These are phyloP conservation scores for Gasteruption jaculator DNA, from an alignment of 2,888 invertebrate species.

Conservation along the genomic window DNA sequence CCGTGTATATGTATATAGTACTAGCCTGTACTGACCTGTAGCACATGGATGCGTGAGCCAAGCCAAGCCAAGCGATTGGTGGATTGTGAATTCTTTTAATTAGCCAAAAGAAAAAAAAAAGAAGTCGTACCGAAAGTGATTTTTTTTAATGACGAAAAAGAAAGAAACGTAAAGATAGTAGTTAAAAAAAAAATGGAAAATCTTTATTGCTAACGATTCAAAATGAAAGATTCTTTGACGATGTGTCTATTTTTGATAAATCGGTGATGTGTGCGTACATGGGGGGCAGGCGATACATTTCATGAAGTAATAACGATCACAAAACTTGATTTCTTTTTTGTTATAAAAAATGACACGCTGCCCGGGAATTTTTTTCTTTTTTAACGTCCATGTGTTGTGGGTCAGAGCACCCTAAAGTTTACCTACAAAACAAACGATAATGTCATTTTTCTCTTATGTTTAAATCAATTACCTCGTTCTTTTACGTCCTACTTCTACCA, in stretches of 20 bases:
- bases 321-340: constrained; percentile 19
- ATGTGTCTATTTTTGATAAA: constrained; percentile 13
- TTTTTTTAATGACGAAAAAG: constrained; percentile 17
- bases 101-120: constrained; percentile 23
- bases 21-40: constrained; percentile 53
- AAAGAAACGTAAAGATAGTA: constrained; percentile 10
- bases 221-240: too few relatives aligned
- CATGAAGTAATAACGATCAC: too few relatives aligned
- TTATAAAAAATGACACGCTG: too few relatives aligned
- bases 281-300: constrained; percentile 35
- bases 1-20: constrained; percentile 46
- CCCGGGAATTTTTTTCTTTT: too few relatives aligned
- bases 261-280: constrained; percentile 46
- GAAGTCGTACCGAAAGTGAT: constrained; percentile 17
- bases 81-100: constrained; percentile 41
- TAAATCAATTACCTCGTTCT: constrained; percentile 18
- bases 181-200: too few relatives aligned
- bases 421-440: constrained; percentile 4
- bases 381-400: constrained; percentile 52
- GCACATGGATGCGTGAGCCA: constrained; percentile 51
- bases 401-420: constrained; percentile 49
- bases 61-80: constrained; percentile 39
- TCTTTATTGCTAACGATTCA: constrained; percentile 18
- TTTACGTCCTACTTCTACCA: too few relatives aligned
- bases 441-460: constrained; percentile 5